Conservation (phyloP, 2,113 vertebrate genomes). For the Daboia siamensis region DNA sequence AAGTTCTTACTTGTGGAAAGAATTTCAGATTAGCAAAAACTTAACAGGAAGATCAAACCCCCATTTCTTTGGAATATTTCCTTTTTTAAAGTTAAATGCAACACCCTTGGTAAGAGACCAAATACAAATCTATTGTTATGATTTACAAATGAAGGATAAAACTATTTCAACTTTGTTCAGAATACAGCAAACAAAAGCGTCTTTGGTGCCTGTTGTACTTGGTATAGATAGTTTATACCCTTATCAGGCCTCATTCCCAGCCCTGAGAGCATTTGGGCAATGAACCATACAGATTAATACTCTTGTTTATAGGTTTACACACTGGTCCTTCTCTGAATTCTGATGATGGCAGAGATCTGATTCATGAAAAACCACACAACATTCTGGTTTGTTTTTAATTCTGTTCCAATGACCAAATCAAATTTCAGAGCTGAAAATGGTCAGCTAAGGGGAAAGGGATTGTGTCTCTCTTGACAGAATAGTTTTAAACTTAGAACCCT, state of each 20-base stretch:
- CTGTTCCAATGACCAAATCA: not conserved
- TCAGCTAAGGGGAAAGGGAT: not conserved
- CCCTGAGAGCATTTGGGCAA: not conserved
- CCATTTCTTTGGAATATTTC: not conserved
- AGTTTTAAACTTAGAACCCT: conserved; percentile 34
- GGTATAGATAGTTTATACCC: not conserved
- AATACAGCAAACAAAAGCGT: not conserved
- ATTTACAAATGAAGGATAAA: not conserved
- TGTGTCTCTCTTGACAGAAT: not conserved
- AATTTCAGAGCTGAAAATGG: conserved; percentile 1
- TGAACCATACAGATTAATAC: not conserved
- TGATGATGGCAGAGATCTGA: not conserved
- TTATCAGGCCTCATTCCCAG: not conserved
- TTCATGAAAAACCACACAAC: not conserved
- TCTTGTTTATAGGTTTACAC: not conserved
- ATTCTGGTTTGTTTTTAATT: not conserved
- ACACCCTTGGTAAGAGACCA: not conserved
- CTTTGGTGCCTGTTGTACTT: not conserved
- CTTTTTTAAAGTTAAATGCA: not conserved
- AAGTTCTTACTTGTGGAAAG: not conserved
- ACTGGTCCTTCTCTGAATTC: not conserved
- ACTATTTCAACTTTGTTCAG: not conserved
- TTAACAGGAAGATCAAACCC: not conserved
- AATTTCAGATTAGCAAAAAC: not conserved
- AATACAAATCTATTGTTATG: not conserved